Evolutionary conservation across 1,140 invertebrate genomes (phyloP), one percentile per base, ranked within the genome.

Genomic region (Drosophila nasuta): DNA sequence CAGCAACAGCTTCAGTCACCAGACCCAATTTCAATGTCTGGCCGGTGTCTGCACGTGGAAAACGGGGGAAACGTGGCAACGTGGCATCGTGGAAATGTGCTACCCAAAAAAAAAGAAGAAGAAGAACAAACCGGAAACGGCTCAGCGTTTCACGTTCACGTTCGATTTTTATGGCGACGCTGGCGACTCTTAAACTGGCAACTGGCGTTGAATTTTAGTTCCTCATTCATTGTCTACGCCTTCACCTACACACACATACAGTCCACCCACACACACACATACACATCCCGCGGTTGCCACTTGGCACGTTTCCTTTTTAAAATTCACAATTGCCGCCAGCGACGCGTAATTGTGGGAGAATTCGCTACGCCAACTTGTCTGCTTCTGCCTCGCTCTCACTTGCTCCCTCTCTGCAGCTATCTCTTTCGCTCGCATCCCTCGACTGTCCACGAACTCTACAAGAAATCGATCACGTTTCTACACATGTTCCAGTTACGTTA

Each of bases 381-480:
- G 77, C 38, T 58, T 41, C 60, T 52, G 8, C 11, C 48, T 30
- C 35, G 11, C 52, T 59, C 59, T 30, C 28, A 10, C 59, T 54
- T 46, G 43, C 43, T 45, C 63, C 35, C 67, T 38, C 11, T 25
- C 28, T 20, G 20, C 20, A 25, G 13, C 43, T 51, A 5, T 11
- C 28, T 20, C 43, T 13, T 33, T 48, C 46, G 28, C 25, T 38
- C 25, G 8, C 11, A 35, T 28, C 56, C n/a, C 10, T 38, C 35
- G 35, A 8, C 33, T 15, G 11, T 41, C 30, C 30, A 46, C 30
- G 43, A 56, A 59, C 75, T 76, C 20, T 25, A 25, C 68, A 75
- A 85, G 85, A 88, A 88, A 88, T 88, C 86, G 85, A 88, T 88
- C 85, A 88, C 85, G 85, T 88, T 79, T 90, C 86, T 90, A 88